Base-by-base conservation (phyloP, 2,797 vertebrate genomes). In the Amniataba percoides region DNA sequence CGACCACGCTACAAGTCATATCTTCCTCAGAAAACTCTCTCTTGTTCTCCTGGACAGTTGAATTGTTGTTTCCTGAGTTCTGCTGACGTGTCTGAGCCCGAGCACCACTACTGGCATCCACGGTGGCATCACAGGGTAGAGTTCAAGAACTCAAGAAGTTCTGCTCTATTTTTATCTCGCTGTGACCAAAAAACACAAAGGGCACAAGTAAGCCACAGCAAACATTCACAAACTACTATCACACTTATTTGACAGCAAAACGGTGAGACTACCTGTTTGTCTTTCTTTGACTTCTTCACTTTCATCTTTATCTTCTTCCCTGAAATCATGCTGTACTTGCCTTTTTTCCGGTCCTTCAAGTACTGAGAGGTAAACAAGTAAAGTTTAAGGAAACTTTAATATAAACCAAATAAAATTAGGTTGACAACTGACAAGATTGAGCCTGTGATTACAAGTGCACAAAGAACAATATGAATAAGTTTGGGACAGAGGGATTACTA, bases 261-360 rank as follows among this genome's bases (percentile, higher is more conserved):
- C n/a, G 15, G 0, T 27, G 27, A 67, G 13, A 83, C 92, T 92
- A 97, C 97, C 96, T 97, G 96, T 89, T 98, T 97, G 90, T 98
- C 97, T 83, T 96, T 96, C 91, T 97, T 98, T 68, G 96, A 96
- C 86, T 98, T 98, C 92, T 98, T 98, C 78, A 98, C 95, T 91
- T 96, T 98, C 97, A 98, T 97, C 91, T 98, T 97, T 59, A 98
- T 98, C 92, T 97, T 98, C 93, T 97, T 97, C 87, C 97, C 97
- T 42, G 97, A 97, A 89, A 98, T 97, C 97, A 97, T 97, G 85
- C 97, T 98, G 94, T 97, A 97, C 86, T 96, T 97, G 68, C 97
- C 96, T 80, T 96, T 97, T 92, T 96, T 96, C 85, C 94, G 95
- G 72, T 97, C 96, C 81, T 97, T 98, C 66, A 98, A 95, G 87